These are phyloP conservation scores for Phrynosoma blainvillii DNA, from an alignment of 2,113 vertebrate genomes.

Conservation along the genomic window DNA sequence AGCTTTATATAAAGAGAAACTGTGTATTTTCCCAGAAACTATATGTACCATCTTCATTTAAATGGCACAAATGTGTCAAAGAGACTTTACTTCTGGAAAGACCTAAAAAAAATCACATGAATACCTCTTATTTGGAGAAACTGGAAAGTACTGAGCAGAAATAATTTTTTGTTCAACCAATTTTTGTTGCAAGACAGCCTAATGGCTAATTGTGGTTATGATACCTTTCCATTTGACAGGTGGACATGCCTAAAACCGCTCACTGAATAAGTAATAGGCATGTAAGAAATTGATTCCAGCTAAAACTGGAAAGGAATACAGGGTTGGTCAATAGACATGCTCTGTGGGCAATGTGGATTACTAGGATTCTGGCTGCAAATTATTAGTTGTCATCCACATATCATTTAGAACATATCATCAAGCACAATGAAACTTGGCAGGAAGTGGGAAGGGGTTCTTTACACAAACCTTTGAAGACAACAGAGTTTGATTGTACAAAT, in stretches of 20 bases:
- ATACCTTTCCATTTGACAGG: slow-evolving; percentile 38
- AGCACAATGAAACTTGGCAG: not conserved
- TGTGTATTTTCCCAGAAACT: not conserved
- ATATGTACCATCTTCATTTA: not conserved
- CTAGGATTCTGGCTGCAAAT: not conserved
- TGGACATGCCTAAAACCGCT: slow-evolving; percentile 27
- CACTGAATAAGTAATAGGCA: slow-evolving; percentile 17
- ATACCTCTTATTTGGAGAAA: slow-evolving; percentile 19
- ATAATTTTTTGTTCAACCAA: slow-evolving; percentile 22
- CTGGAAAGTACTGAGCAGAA: slow-evolving; percentile 14
- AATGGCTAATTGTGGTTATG: slow-evolving; percentile 45
- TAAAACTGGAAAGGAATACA: not conserved
- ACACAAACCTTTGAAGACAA: not conserved
- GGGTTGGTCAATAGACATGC: not conserved
- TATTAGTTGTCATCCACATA: slow-evolving; percentile 13
- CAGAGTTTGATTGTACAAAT: not conserved
- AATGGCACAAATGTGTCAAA: slow-evolving; percentile 25
- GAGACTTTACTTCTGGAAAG: not conserved
- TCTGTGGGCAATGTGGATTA: not conserved
- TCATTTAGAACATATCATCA: slow-evolving; percentile 2
- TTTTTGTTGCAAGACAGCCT: slow-evolving; percentile 24
- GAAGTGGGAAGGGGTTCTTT: not conserved
- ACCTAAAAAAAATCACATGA: not conserved
- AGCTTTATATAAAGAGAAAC: slow-evolving; percentile 8
- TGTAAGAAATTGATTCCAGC: not conserved